Evolutionary conservation across 2,888 invertebrate genomes (phyloP).

Genomic region (Nemapogon koenigi): DNA sequence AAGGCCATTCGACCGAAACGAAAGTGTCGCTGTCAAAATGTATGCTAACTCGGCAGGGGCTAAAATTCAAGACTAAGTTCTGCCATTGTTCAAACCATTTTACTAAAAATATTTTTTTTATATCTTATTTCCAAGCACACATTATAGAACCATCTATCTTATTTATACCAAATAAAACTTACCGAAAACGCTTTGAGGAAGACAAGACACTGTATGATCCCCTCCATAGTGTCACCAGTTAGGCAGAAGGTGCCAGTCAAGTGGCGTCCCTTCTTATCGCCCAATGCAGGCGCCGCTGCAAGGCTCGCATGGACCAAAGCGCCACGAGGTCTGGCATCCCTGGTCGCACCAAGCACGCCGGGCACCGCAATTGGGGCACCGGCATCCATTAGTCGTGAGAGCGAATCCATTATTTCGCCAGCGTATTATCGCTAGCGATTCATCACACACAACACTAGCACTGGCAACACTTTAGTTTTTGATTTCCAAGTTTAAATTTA

Average conservation of each 20-base stretch:
- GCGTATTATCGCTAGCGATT: conserved; percentile 20
- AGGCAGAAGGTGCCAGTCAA: conserved; percentile 88
- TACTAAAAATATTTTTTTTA: too few relatives aligned
- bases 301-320: conserved; percentile 81
- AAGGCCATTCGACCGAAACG: too few relatives aligned
- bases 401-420: conserved; percentile 73
- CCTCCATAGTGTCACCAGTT: conserved; percentile 92
- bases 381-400: conserved; percentile 80
- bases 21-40: too few relatives aligned
- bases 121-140: too few relatives aligned
- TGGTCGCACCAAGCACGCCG: conserved; percentile 57
- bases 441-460: conserved; percentile 12
- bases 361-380: conserved; percentile 68
- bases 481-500: conserved; percentile 1
- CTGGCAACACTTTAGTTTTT: neutral
- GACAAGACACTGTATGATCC: conserved; percentile 90
- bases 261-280: conserved; percentile 77
- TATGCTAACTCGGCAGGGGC: too few relatives aligned
- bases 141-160: too few relatives aligned
- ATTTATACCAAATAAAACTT: conserved; percentile 56
- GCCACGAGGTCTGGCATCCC: conserved; percentile 67
- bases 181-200: conserved; percentile 94
- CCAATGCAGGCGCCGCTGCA: conserved; percentile 74
- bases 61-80: too few relatives aligned
- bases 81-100: too few relatives aligned